Evolutionary conservation across 2,888 invertebrate species (phyloP).

Genomic region (Tenthredo scrophulariae): DNA sequence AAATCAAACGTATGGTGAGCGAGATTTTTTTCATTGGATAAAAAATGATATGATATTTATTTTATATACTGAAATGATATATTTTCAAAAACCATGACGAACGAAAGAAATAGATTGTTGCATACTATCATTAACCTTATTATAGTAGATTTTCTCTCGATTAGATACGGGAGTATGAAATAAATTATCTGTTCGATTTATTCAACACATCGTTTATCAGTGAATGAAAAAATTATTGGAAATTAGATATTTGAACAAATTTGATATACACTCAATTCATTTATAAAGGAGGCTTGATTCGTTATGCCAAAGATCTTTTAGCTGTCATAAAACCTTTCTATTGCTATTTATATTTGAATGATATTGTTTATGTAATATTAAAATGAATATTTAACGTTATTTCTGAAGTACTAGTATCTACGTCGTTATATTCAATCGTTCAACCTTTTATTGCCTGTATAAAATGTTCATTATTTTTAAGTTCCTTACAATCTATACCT

Average conservation of each 20-base stretch:
- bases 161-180: not conserved
- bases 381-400: not conserved
- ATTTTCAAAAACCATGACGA: not conserved
- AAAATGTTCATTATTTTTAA: slow-evolving; percentile 1
- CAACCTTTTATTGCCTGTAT: not conserved
- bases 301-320: not conserved
- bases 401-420: not conserved
- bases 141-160: not conserved
- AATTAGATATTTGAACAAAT: not conserved
- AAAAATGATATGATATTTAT: slow-evolving; percentile 16
- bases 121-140: not conserved
- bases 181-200: not conserved
- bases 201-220: not conserved
- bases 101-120: not conserved
- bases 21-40: not conserved
- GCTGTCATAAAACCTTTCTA: not conserved
- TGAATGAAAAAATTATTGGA: not conserved
- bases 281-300: not conserved
- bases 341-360: not conserved
- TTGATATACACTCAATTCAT: not conserved
- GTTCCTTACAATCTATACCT: not conserved
- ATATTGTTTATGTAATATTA: not conserved
- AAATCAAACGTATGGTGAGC: not conserved
- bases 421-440: not conserved
- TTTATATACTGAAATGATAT: slow-evolving; percentile 2